Conservation (phyloP, 1,140 invertebrate species). For the Temnothorax longispinosus region DNA sequence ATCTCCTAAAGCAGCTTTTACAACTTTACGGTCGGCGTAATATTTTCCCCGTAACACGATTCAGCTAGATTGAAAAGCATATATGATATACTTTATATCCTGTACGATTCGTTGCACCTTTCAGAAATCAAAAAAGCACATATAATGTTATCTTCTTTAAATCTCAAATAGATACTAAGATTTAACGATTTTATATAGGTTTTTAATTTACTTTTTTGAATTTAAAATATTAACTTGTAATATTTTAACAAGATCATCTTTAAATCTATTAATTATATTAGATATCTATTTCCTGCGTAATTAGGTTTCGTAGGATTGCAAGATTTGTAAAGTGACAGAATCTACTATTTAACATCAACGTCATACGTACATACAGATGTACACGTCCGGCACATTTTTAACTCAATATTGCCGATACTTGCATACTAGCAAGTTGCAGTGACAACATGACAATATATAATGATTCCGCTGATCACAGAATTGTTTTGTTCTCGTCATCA, state of each 20-base stretch:
- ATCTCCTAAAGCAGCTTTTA: constrained; percentile 45
- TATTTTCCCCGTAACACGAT: constrained; percentile 42
- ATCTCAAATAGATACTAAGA: background rate
- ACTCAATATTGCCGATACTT: background rate
- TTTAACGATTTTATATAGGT: background rate
- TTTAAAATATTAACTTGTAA: background rate
- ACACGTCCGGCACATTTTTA: background rate
- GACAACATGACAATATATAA: constrained; percentile 18
- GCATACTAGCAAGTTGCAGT: background rate
- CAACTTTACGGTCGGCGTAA: constrained; percentile 35
- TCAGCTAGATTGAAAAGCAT: constrained; percentile 39
- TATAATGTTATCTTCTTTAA: background rate
- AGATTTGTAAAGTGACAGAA: background rate
- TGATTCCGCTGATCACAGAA: constrained; percentile 23
- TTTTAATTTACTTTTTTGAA: background rate
- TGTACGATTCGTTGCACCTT: constrained; percentile 2
- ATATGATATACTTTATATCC: constrained; percentile 4
- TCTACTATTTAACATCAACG: background rate
- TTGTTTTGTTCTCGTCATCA: constrained; percentile 31
- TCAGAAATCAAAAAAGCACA: background rate
- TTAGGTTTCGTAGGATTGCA: background rate
- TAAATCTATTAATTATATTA: background rate
- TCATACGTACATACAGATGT: too few species aligned
- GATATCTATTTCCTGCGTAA: background rate
- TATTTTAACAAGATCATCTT: background rate